Percentiles rank a stretch among this genome's conserved stretches.
Evolutionary conservation across 2,888 invertebrate species (phyloP).

Genomic region (Stratiomys singularior): DNA sequence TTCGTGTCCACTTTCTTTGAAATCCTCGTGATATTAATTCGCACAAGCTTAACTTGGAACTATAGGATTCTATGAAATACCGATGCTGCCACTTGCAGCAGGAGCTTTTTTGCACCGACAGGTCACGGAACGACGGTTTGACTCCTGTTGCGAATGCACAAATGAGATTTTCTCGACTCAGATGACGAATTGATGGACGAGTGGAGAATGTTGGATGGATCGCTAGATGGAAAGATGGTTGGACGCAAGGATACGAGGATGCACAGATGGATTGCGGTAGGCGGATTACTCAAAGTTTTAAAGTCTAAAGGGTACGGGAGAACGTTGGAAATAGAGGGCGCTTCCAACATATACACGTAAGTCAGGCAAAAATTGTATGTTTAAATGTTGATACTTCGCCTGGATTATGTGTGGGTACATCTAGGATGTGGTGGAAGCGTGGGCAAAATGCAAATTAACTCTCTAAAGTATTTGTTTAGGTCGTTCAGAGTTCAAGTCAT

Average conservation of each 20-base stretch:
- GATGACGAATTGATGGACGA: conserved; percentile 35
- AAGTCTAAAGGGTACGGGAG: no score
- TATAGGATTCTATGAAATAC: not conserved
- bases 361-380: no score
- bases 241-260: not conserved
- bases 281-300: no score
- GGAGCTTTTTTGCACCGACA: conserved; percentile 23
- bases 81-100: conserved; percentile 10
- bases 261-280: no score
- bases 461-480: no score
- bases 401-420: no score
- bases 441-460: no score
- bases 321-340: no score
- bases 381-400: no score
- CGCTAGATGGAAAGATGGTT: not conserved
- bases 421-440: no score
- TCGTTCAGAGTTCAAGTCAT: no score
- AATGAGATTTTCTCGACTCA: conserved; percentile 32
- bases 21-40: not conserved
- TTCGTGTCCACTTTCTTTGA: conserved; percentile 1
- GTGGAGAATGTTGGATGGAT: conserved; percentile 11
- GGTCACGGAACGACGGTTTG: conserved; percentile 26
- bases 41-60: conserved; percentile 2
- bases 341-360: no score
- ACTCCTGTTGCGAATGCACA: conserved; percentile 40